These are phyloP conservation scores for Conus betulinus DNA, from an alignment of 1,140 invertebrate species.

Conservation along the genomic window DNA sequence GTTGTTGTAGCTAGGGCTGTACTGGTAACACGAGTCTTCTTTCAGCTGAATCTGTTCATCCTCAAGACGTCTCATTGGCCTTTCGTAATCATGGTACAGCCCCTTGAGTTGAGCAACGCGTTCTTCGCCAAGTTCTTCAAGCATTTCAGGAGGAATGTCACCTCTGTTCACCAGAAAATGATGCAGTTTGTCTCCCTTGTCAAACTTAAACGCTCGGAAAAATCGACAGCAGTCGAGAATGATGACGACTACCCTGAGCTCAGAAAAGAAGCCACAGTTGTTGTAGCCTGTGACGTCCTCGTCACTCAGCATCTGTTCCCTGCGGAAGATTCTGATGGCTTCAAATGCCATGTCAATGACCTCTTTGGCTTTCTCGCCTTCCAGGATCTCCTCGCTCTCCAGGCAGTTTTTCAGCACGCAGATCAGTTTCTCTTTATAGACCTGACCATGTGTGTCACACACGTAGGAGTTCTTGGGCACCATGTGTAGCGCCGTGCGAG, in stretches of 20 bases:
- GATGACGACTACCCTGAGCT: constrained; percentile 42
- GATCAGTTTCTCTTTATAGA: constrained; percentile 37
- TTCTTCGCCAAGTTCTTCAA: constrained; percentile 11
- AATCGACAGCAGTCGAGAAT: constrained; percentile 28
- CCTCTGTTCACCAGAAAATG: constrained; percentile 37
- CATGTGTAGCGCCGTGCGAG: constrained; percentile 41
- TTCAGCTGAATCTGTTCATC: constrained; percentile 49
- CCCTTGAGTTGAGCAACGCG: constrained; percentile 33
- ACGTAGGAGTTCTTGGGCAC: constrained; percentile 52
- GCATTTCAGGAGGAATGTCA: constrained; percentile 14
- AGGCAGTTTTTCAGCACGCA: constrained; percentile 31
- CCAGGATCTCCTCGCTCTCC: constrained; percentile 28
- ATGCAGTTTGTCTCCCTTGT: constrained; percentile 35
- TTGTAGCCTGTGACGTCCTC: constrained; percentile 40
- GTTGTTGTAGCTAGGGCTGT: constrained; percentile 12
- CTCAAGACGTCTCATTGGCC: constrained; percentile 44
- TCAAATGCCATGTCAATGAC: constrained; percentile 36
- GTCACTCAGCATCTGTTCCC: constrained; percentile 50
- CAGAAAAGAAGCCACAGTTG: constrained; percentile 50
- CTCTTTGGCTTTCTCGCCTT: constrained; percentile 27
- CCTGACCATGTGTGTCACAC: constrained; percentile 59
- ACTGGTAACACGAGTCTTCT: constrained; percentile 28
- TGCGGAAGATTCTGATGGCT: constrained; percentile 46
- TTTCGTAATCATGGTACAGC: constrained; percentile 27
- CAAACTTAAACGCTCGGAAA: constrained; percentile 23